Evolutionary conservation across 2,113 vertebrate species (phyloP).

Genomic region (Corvus moneduloides): DNA sequence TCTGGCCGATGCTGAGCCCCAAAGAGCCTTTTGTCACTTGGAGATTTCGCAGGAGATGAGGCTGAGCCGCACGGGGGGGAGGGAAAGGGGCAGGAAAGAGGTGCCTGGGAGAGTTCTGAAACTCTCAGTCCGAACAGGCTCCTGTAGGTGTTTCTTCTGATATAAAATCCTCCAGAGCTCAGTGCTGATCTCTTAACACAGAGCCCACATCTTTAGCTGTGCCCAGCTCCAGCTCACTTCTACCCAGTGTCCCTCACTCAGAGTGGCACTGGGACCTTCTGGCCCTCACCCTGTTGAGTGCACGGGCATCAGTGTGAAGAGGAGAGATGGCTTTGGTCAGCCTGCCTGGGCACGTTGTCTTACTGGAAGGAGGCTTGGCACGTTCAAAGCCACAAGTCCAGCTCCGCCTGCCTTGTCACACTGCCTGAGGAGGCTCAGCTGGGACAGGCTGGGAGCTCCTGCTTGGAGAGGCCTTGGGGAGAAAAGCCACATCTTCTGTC

Average conservation of each 20-base stretch:
- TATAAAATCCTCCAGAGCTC: background rate
- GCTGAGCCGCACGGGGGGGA: accelerated
- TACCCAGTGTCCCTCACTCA: background rate
- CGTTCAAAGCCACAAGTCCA: accelerated
- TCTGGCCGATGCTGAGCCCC: conserved; percentile 14
- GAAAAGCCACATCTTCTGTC: background rate
- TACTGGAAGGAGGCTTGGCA: background rate
- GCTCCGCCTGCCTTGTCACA: background rate
- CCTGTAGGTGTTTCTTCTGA: background rate
- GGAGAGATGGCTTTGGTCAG: background rate
- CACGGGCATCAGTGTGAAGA: accelerated
- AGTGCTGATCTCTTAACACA: background rate
- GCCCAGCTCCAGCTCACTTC: background rate
- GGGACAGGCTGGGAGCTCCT: background rate
- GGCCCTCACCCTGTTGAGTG: background rate
- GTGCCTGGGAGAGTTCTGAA: background rate
- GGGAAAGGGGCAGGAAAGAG: background rate
- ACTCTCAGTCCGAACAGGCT: background rate
- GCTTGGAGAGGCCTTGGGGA: background rate
- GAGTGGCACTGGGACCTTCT: background rate
- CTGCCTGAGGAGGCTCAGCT: background rate
- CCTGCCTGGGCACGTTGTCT: background rate
- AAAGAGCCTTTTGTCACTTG: conserved; percentile 14
- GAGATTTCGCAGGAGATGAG: background rate
- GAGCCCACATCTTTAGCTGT: background rate